Percentiles rank a stretch among this genome's conserved stretches.
phyloP scores from a whole-genome alignment of 2,113 vertebrate genomes.

The Mobula hypostoma region DNA sequence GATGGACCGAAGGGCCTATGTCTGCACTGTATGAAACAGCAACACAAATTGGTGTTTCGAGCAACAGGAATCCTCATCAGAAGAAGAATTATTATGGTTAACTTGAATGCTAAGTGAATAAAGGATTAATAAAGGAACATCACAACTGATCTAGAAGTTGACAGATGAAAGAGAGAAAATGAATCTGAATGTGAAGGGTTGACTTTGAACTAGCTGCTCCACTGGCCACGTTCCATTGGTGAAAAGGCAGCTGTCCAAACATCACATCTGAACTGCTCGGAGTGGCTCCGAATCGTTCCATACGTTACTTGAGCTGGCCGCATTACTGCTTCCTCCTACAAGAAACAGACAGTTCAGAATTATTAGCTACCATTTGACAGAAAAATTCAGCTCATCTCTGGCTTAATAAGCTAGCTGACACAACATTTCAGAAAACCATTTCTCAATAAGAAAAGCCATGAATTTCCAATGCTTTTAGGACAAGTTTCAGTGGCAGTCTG shows the following conservation, averaged over 20 bases:
- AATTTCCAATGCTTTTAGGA: background rate
- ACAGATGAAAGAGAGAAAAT: background rate
- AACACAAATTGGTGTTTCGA: background rate
- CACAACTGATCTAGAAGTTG: background rate
- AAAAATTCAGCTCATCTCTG: background rate
- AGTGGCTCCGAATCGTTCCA: background rate
- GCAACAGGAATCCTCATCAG: background rate
- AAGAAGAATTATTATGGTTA: background rate
- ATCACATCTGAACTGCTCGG: constrained; percentile 20
- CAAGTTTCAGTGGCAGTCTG: background rate
- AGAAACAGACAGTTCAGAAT: background rate
- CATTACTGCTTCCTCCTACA: background rate
- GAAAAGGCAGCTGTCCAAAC: background rate
- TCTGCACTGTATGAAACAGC: background rate
- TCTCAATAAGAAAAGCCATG: background rate
- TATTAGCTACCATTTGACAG: background rate
- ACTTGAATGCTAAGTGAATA: background rate
- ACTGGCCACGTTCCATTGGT: background rate
- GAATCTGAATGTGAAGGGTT: background rate
- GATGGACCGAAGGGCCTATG: too few relatives aligned
- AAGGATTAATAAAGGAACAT: background rate
- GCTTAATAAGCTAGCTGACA: background rate
- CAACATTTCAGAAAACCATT: background rate
- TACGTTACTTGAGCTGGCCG: background rate
- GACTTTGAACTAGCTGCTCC: background rate